Conservation (phyloP, 35 echinoderm and acorn worm genomes). For the Apostichopus japonicus region DNA sequence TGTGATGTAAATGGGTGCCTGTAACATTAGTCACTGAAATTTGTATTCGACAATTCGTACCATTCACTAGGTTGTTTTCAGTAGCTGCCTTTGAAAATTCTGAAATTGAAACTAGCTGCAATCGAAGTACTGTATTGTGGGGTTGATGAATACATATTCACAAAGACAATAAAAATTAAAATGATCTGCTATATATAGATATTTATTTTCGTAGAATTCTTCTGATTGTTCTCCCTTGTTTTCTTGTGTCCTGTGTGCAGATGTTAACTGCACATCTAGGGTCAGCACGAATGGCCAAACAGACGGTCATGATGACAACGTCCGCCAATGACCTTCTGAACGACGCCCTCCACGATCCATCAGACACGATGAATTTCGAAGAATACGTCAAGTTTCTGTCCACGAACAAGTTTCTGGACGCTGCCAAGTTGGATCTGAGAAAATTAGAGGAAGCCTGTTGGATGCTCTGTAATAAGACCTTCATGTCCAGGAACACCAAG, state of each 20-base stretch:
- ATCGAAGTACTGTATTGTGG: no score
- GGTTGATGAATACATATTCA: no score
- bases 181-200: no score
- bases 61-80: no score
- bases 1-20: no score
- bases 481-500: conserved; percentile 8
- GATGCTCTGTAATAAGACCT: conserved; percentile 38
- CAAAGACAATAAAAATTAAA: no score
- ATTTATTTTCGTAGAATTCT: no score
- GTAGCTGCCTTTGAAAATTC: no score
- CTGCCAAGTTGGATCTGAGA: conserved; percentile 34
- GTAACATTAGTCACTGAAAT: no score
- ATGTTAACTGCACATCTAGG: conserved; percentile 55
- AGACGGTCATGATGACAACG: conserved; percentile 25
- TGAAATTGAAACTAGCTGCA: no score
- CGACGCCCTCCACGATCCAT: conserved; percentile 9
- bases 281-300: conserved; percentile 33
- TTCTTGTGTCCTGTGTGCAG: not conserved
- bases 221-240: not conserved
- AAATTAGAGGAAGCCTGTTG: conserved; percentile 60
- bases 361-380: conserved; percentile 44
- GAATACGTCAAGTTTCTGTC: conserved; percentile 29
- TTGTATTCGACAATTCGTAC: no score
- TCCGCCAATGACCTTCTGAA: conserved; percentile 45
- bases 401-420: conserved; percentile 37